Percentiles rank a stretch among this genome's conserved stretches.
phyloP scores from a whole-genome alignment of 1,140 invertebrate genomes.

The Orussus abietinus region DNA sequence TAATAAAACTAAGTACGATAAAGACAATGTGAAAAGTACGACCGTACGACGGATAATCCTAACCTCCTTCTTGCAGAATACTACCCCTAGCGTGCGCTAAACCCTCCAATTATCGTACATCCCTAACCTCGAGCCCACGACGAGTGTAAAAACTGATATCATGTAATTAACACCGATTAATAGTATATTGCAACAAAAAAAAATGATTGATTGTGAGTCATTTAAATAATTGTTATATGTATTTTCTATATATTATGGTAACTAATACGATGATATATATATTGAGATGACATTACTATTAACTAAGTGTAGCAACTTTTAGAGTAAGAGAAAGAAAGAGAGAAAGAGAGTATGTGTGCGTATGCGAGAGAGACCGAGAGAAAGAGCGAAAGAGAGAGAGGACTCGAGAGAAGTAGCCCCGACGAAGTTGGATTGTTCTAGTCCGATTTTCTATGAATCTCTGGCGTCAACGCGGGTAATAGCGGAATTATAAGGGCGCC shows the following conservation, averaged over 20 bases:
- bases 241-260: constrained; percentile 51
- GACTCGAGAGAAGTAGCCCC: constrained; percentile 17
- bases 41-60: too few relatives aligned
- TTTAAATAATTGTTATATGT: constrained; percentile 53
- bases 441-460: constrained; percentile 44
- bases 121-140: too few relatives aligned
- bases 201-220: constrained; percentile 48
- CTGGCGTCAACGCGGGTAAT: constrained; percentile 8
- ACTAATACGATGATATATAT: constrained; percentile 40
- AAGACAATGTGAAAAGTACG: constrained; percentile 31
- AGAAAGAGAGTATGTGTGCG: constrained; percentile 18
- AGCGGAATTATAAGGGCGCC: too few relatives aligned
- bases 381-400: constrained; percentile 24
- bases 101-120: too few relatives aligned
- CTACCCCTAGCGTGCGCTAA: too few relatives aligned
- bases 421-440: constrained; percentile 34
- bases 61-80: too few relatives aligned
- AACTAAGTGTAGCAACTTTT: constrained; percentile 48
- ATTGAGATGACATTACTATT: constrained; percentile 49
- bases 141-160: constrained; percentile 47
- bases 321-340: constrained; percentile 23
- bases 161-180: constrained; percentile 46
- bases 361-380: constrained; percentile 15
- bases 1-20: constrained; percentile 33
- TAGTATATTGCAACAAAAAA: constrained; percentile 27